Percentiles rank a stretch among this genome's conserved stretches.
phyloP scores from a whole-genome alignment of 2,113 vertebrate species.

The Pycnonotus jocosus region DNA sequence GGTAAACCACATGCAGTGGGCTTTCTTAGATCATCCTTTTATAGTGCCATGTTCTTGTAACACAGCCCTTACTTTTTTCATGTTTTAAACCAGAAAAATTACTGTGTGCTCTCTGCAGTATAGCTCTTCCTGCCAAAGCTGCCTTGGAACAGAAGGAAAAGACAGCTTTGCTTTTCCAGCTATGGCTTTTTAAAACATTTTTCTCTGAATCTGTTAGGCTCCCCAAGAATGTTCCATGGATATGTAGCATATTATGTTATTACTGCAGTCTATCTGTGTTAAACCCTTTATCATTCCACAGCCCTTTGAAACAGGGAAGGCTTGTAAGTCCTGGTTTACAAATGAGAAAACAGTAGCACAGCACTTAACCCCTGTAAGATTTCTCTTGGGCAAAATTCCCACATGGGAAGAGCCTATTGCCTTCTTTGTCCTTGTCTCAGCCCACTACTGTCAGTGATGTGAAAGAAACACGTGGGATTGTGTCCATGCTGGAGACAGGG shows the following conservation, averaged over 20 bases:
- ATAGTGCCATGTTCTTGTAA: not conserved
- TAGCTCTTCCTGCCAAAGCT: not conserved
- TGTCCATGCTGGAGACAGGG: not conserved
- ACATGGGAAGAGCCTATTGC: not conserved
- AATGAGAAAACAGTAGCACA: not conserved
- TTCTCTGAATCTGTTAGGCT: not conserved
- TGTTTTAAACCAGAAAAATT: not conserved
- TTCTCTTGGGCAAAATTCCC: not conserved
- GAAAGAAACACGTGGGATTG: not conserved
- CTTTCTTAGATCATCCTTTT: not conserved
- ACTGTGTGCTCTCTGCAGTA: not conserved
- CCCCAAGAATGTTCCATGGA: not conserved
- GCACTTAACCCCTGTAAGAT: not conserved
- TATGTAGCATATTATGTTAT: not conserved
- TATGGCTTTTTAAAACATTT: not conserved
- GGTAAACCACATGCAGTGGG: not conserved
- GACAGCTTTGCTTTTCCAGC: constrained; percentile 1
- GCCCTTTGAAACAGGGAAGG: not conserved
- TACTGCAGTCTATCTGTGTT: not conserved
- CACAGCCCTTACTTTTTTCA: not conserved
- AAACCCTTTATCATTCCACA: not conserved
- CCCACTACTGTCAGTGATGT: not conserved
- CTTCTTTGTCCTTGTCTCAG: not conserved
- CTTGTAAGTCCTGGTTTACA: not conserved
- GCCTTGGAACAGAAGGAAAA: constrained; percentile 13